Evolutionary conservation across 2,113 vertebrate species (phyloP), one percentile per base, ranked within the genome.

Genomic region (Gila orcuttii): DNA sequence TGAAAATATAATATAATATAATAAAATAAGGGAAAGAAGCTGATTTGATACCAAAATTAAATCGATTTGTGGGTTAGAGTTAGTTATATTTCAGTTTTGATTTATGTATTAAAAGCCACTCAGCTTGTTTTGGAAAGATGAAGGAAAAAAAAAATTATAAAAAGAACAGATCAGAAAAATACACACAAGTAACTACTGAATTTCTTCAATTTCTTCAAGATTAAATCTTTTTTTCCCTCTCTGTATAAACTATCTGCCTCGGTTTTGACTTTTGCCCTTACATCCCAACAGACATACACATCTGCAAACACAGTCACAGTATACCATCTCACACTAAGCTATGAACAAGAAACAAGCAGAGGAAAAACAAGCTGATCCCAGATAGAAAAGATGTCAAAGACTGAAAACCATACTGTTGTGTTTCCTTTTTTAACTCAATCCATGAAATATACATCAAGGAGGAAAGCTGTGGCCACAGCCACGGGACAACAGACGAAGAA

Each of bases 391-490:
- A 79, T 79, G 76, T 60, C 52, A 79, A 79, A 60, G 6, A 78
- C 0, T n/a, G 5, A 42, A 79, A 79, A 79, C 6, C 60, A 79
- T 2, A 13, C 33, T 39, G 21, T 59, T n/a, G 10, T 79, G 28
- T 42, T 10, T 79, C 23, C 57, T 42, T 79, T 55, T 57, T 79
- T 79, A 93, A 90, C 83, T 66, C 84, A 88, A 88, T 89, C 86
- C 80, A 90, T 93, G 86, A 93, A 94, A 93, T 91, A 92, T 91
- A 92, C 83, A 93, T 93, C 0, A 66, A 85, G n/a, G 62, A 36
- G 73, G 42, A 25, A 19, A 88, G 75, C 86, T 71, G 42, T 77
- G 50, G 25, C 84, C 88, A 71, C 6, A 33, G 78, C 86, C 87
- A 85, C 71, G 82, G 68, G 79, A 87, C 77, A 64, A 64, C 50